These are phyloP conservation scores for Hydractinia echinata DNA, from an alignment of 30 jellyfish, hydroid and myxozoan species.

Conservation along the genomic window DNA sequence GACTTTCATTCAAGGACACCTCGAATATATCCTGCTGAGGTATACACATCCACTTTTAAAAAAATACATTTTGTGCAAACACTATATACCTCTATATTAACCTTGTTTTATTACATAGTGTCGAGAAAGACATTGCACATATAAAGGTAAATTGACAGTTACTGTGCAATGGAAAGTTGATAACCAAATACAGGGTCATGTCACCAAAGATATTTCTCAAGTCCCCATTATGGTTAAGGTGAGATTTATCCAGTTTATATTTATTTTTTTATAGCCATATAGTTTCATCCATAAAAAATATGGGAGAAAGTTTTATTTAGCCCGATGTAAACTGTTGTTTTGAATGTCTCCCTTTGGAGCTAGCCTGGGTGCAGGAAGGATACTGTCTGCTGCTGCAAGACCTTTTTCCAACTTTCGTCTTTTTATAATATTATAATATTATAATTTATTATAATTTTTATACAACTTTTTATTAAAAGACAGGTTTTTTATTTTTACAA, in stretches of 20 bases:
- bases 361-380: too few species aligned
- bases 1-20: slow-evolving; percentile 45
- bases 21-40: slow-evolving; percentile 86
- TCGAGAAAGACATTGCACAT: slow-evolving; percentile 82
- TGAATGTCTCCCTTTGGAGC: too few species aligned
- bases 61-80: not conserved
- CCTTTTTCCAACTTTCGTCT: too few species aligned
- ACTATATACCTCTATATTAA: not conserved
- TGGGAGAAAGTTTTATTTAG: too few species aligned
- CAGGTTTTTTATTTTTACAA: too few species aligned
- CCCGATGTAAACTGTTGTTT: too few species aligned
- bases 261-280: not conserved
- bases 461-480: too few species aligned
- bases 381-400: too few species aligned
- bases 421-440: too few species aligned
- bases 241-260: not conserved
- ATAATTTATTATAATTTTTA: too few species aligned
- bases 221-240: slow-evolving; percentile 97
- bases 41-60: not conserved
- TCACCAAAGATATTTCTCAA: slow-evolving; percentile 52
- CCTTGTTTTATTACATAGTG: slow-evolving; percentile 37
- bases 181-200: slow-evolving; percentile 54
- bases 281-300: too few species aligned
- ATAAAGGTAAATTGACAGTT: slow-evolving; percentile 65
- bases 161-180: slow-evolving; percentile 61